Percentiles rank a stretch among this genome's conserved stretches.
Evolutionary conservation across 2,888 invertebrate species (phyloP).

Genomic region (Drosophila nr. fundita): DNA sequence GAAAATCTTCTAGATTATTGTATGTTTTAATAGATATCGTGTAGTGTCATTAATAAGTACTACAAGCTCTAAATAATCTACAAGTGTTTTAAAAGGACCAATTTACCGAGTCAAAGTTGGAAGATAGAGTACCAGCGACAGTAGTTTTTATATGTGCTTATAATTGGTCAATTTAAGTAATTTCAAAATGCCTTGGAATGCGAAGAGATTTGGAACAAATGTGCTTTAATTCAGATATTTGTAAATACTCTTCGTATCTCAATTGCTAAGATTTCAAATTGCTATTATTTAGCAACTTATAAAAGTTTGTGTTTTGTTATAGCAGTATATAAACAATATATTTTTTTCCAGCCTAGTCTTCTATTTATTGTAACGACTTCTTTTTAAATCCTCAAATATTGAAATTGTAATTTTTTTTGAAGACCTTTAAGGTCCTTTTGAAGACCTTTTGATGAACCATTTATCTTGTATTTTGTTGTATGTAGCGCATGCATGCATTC

Average conservation of each 20-base stretch:
- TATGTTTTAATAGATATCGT: not conserved
- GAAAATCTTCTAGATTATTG: not conserved
- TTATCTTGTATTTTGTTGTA: not conserved
- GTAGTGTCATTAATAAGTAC: too few relatives aligned
- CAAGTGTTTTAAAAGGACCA: not conserved
- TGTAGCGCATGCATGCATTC: slow-evolving; percentile 31
- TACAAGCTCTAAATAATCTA: not conserved
- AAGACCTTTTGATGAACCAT: not conserved
- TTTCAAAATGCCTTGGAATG: not conserved
- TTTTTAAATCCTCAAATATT: not conserved
- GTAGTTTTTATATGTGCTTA: not conserved
- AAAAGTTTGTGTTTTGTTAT: not conserved
- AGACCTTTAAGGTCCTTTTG: not conserved
- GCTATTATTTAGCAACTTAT: not conserved
- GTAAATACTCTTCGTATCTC: not conserved
- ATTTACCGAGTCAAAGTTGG: not conserved
- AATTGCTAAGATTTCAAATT: not conserved
- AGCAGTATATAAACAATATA: not conserved
- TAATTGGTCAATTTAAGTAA: not conserved
- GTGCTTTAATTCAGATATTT: not conserved
- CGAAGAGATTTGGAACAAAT: not conserved
- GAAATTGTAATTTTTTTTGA: not conserved
- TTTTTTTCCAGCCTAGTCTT: not conserved
- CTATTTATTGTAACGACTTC: not conserved
- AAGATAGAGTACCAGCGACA: not conserved